phyloP scores from a whole-genome alignment of 2,888 invertebrate genomes.

The Erebia epiphron region DNA sequence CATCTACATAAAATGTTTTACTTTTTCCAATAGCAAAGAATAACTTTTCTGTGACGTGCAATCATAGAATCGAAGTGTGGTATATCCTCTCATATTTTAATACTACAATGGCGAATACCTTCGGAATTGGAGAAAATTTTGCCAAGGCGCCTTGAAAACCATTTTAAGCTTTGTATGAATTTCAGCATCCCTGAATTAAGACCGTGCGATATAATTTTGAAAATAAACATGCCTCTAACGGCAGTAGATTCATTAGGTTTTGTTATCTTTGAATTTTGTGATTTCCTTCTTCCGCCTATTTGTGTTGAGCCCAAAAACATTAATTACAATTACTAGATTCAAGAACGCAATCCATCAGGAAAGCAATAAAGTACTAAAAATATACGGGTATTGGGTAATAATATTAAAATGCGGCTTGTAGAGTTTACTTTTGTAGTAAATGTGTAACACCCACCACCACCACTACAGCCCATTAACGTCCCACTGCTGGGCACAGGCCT shows the following conservation, averaged over 20 bases:
- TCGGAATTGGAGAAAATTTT: constrained; percentile 37
- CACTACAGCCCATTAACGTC: no score
- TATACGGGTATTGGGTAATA: background rate
- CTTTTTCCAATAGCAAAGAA: no score
- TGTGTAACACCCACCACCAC: no score
- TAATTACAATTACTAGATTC: constrained; percentile 4
- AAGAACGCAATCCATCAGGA: background rate
- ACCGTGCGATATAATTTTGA: constrained; percentile 16
- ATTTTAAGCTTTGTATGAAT: constrained; percentile 41
- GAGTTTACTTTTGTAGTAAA: no score
- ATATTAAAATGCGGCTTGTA: no score
- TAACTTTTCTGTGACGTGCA: background rate
- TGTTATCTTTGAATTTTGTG: constrained; percentile 15
- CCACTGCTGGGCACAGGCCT: no score
- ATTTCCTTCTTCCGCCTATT: background rate
- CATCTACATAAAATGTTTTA: no score
- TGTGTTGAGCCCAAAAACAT: constrained; percentile 7
- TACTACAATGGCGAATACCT: constrained; percentile 3
- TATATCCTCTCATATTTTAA: no score
- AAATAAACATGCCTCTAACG: constrained; percentile 8
- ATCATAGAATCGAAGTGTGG: no score
- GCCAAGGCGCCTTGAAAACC: constrained; percentile 39
- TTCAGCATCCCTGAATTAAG: constrained; percentile 7
- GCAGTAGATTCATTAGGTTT: constrained; percentile 10
- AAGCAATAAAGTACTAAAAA: background rate